Base-by-base conservation (phyloP, 2,113 vertebrate genomes). In the Potamarius usumacintae region DNA sequence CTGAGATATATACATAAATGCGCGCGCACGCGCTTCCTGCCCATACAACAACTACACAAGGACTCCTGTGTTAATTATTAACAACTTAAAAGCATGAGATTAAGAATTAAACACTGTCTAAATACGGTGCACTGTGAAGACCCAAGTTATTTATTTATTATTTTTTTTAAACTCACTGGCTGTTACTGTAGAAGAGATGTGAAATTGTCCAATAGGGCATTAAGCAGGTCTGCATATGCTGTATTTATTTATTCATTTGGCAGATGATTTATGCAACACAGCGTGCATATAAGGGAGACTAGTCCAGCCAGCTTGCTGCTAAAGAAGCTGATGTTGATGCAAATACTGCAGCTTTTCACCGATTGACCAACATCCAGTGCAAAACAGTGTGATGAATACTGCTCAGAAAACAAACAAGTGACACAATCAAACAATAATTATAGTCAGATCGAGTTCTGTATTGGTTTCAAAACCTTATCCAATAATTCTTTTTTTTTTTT, bases 31-130 rank as follows among this genome's bases (percentile, higher is more conserved):
- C 63, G 20, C 18, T 42, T 27, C 7, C 12, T 4, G 34, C 63
- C 80, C 11, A 57, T 30, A 27, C 22, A 79, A 55, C 50, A 55
- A 9, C 52, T 14, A 69, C 52, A 50, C 15, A 79, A 65, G 12
- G 20, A 77, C 34, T 69, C 17, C 30, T 60, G 62, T 42, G 74
- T 86, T 60, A 63, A 86, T 86, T 57, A 78, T 90, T 86, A 50
- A 90, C 14, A 65, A 52, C 11, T 7, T 27, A 63, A 90, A 83
- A 80, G 71, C 72, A 52, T 53, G 25, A 22, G 52, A 79, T 90
- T 88, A 88, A 79, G 62, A 62, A 86, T 80, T 63, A 83, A 88
- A 86, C 53, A 22, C 79, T 55, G 50, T 30, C 72, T 62, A 83
- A 53, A 55, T 72, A 18, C 27, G 53, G 63, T 85, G 18, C 34